Base-by-base conservation (phyloP, 2,113 vertebrate genomes). In the Urocolius indicus region DNA sequence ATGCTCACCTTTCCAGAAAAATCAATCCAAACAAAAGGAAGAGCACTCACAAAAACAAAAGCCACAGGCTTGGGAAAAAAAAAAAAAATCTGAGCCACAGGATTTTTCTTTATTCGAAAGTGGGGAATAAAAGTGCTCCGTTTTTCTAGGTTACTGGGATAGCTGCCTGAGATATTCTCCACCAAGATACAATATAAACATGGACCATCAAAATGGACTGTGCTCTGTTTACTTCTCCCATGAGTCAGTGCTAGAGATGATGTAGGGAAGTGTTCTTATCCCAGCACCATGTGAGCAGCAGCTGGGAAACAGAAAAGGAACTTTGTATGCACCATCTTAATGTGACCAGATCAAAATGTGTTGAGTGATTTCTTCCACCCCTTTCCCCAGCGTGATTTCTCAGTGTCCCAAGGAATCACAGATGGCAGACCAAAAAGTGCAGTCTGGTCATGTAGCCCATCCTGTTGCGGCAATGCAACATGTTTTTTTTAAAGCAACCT, bases 291-390 rank as follows among this genome's bases (percentile, higher is more conserved):
- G 49, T 80, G 58, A 96, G 73, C 71, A 96, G 94, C 96, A 95
- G 89, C 95, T 97, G 94, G 73, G 61, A 95, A 96, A 63, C 36
- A 81, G 86, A 84, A 83, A 74, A 82, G 62, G 63, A 91, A 75
- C 85, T 93, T 57, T 0, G 0, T 52, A 87, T 76, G 82, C 16
- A 0, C 73, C 0, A 0, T 83, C 93, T 84, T 95, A 90, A 91
- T 63, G 68, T 61, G 54, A 91, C 95, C 63, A 61, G 81, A 97
- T 90, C 45, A 83, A 96, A 93, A 93, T 36, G 89, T 93, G 93
- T 69, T 91, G 94, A 97, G 89, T 87, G 90, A 96, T 93, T 95
- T 84, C 89, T 95, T 96, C 92, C 92, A 91, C 71, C 51, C 67
- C 46, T 79, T 29, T 95, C 85, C 92, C 84, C 67, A 87, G 82